These are phyloP conservation scores for Charadrius vociferus DNA, from an alignment of 2,113 vertebrate genomes.

Conservation along the genomic window DNA sequence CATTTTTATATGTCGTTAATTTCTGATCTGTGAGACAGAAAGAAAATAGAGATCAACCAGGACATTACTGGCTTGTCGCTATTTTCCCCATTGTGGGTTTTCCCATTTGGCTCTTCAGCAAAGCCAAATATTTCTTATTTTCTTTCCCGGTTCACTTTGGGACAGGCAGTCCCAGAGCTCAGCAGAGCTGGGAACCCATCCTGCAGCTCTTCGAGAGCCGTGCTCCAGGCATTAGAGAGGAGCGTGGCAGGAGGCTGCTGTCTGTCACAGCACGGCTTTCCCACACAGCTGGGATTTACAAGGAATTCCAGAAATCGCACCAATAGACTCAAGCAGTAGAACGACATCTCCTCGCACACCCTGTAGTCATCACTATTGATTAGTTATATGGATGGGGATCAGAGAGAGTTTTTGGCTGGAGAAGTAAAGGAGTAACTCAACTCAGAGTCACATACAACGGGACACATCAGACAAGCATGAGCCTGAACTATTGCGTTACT, in stretches of 20 bases:
- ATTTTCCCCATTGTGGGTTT: not conserved
- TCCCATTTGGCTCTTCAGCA: not conserved
- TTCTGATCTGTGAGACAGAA: not conserved
- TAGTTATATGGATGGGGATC: not conserved
- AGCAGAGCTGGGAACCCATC: not conserved
- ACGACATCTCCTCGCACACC: not conserved
- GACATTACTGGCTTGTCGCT: not conserved
- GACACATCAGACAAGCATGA: not conserved
- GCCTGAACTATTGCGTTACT: not conserved
- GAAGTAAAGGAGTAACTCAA: not conserved
- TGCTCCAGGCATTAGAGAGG: not conserved
- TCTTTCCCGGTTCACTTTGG: not conserved
- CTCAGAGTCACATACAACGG: not conserved
- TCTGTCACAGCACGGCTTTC: not conserved
- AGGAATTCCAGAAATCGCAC: not conserved
- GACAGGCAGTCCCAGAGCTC: not conserved
- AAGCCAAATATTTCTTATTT: not conserved
- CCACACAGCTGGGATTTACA: not conserved
- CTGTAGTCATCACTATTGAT: not conserved
- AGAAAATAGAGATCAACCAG: not conserved
- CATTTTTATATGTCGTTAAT: fast-evolving
- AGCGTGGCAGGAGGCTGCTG: fast-evolving
- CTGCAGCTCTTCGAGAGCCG: not conserved
- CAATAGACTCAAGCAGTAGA: not conserved
- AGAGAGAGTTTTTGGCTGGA: not conserved